Evolutionary conservation across 2,797 vertebrate genomes (phyloP), one percentile per base, ranked within the genome.

Genomic region (Euthynnus affinis): DNA sequence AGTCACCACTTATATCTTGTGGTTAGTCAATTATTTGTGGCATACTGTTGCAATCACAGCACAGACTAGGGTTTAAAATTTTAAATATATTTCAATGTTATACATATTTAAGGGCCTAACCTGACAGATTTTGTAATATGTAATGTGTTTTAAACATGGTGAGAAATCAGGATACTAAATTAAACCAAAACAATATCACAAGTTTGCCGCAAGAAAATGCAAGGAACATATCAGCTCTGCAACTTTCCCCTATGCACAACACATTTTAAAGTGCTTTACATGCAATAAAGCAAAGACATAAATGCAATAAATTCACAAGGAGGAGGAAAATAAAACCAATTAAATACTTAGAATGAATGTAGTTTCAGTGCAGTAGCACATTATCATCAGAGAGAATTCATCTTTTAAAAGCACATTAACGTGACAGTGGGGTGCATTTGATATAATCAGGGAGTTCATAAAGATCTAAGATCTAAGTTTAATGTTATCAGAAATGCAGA

Each of bases 31-130:
- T 69, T 18, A 58, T 27, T 53, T 48, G 29, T 9, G 2, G 6
- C 57, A 13, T 20, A 5, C 37, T 65, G 8, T 51, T 51, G 42
- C 53, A 55, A 15, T 46, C 12, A 6, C 44, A 46, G 71, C 23
- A 69, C 48, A 53, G 7, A 32, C 29, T 2, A 20, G 1, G n/a
- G 48, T 73, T 79, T 71, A 14, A 13, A 13, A 49, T 72, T 78
- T 20, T 58, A 3, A 44, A 44, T 68, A 48, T 13, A 52, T 57
- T 46, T 53, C 23, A 66, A 32, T 5, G 5, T 32, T 7, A 32
- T 32, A 32, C 29, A 32, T 6, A 32, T 32, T 32, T 32, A 32
- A 32, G 29, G 29, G 29, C 29, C 29, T 32, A 32, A 32, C 29
- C 29, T 32, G 29, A 32, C 29, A n/a, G n/a, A n/a, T n/a, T n/a